Percentiles rank a stretch among this genome's conserved stretches.
phyloP scores from a whole-genome alignment of 2,888 invertebrate species.

The Melieria crassipennis region DNA sequence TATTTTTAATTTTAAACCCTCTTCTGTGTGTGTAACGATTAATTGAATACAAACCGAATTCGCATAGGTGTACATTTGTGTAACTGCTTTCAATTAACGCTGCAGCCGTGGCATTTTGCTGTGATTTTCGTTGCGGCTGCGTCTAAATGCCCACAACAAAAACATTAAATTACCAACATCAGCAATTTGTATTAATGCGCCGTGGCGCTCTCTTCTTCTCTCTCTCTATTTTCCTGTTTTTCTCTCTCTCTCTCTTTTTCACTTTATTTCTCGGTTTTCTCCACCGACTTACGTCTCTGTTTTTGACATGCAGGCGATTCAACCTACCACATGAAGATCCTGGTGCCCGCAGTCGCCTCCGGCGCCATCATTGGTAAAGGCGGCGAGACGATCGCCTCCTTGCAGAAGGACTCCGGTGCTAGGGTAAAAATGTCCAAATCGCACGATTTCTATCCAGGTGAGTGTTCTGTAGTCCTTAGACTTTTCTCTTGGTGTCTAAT shows the following conservation, averaged over 20 bases:
- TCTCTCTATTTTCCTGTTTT: conserved; percentile 1
- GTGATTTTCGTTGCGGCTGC: conserved; percentile 15
- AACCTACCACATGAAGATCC: conserved; percentile 94
- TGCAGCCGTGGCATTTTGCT: not conserved
- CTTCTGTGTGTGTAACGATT: conserved; percentile 33
- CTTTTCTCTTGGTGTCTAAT: not conserved
- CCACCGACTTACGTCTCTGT: no score
- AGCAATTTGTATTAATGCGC: conserved; percentile 13
- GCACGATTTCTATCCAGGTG: conserved; percentile 98
- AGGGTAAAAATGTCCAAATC: conserved; percentile 99
- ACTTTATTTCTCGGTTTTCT: not conserved
- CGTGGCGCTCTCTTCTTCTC: conserved; percentile 13
- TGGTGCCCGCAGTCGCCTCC: conserved; percentile 96
- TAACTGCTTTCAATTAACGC: conserved; percentile 13
- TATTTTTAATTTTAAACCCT: conserved; percentile 59
- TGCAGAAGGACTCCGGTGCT: conserved; percentile 97
- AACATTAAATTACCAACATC: conserved; percentile 15
- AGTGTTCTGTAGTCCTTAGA: conserved; percentile 52
- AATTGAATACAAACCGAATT: conserved; percentile 22
- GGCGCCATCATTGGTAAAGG: conserved; percentile 99
- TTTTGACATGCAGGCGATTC: conserved; percentile 77
- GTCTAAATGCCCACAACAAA: conserved; percentile 7
- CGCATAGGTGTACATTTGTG: conserved; percentile 17
- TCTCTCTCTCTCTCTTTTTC: not conserved
- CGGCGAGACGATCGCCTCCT: conserved; percentile 97